Base-by-base conservation (phyloP, 2,888 invertebrate genomes). In the Fabriciana adippe region DNA sequence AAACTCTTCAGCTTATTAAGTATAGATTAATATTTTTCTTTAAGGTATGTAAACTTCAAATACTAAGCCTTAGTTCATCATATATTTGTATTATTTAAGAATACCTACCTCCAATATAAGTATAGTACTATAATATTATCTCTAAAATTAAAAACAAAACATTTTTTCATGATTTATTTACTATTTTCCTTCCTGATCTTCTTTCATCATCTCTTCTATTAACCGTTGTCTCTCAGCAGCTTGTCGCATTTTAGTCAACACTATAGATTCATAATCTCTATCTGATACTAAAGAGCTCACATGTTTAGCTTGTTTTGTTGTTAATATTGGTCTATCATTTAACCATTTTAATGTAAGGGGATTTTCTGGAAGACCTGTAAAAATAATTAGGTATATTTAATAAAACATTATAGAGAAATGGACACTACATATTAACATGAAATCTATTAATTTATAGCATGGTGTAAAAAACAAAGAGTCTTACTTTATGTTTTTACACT, bases 201-300 rank as follows among this genome's bases (percentile, higher is more conserved):
- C 94, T 70, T 93, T 93, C 84, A 93, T 83, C 93, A 96, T 95
- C 90, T 96, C 93, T 78, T 95, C 95, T 77, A 96, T 95, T 72
- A 96, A 79, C 70, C 92, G 93, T 86, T 97, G 97, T 64, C 97
- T 93, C 87, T 98, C 97, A 79, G 97, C 96, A 5, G 97, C 97
- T 91, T 97, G 96, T 69, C 96, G 93, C 91, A 98, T 90, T 88
- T 96, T 96, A 70, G 94, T 94, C 75, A 98, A 87, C 2, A 97
- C 97, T 21, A 96, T 79, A 79, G 95, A 96, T 88, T 98, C 98
- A 90, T 95, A 97, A 83, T 98, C 97, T 71, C 94, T 93, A 55
- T 95, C 94, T 45, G 94, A 93, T 66, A 94, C 88, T 47, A 94
- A 83, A 69, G 92, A 83, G 54, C 93, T 85, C 8, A 51, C 54